phyloP scores from a whole-genome alignment of 2,113 vertebrate genomes.

The Chaetodon trifascialis region DNA sequence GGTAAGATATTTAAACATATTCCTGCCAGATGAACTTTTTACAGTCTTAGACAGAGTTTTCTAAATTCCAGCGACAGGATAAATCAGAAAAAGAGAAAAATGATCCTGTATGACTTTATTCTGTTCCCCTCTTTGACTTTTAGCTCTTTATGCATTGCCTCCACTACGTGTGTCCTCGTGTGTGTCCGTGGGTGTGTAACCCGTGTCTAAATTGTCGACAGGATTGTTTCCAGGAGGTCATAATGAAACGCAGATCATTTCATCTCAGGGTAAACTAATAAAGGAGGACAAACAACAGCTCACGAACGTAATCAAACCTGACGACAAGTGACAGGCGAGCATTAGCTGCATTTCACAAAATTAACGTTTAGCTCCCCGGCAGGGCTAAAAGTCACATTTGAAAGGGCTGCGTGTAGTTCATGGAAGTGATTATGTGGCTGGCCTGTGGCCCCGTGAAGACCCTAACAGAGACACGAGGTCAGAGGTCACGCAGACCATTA shows the following conservation, averaged over 20 bases:
- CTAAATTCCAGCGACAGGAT: not conserved
- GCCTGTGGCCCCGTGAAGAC: conserved; percentile 68
- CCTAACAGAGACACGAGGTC: conserved; percentile 71
- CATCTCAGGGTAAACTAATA: conserved; percentile 77
- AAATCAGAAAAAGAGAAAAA: not conserved
- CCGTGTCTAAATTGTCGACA: conserved; percentile 48
- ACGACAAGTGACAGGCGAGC: conserved; percentile 83
- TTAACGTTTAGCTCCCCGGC: conserved; percentile 82
- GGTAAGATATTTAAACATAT: conserved; percentile 27
- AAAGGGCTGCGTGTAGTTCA: conserved; percentile 79
- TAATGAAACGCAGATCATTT: conserved; percentile 80
- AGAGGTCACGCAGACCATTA: conserved; percentile 81
- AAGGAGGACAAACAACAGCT: conserved; percentile 80
- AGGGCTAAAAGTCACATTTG: conserved; percentile 79
- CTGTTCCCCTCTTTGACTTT: conserved; percentile 4
- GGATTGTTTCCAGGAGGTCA: conserved; percentile 75
- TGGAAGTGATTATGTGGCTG: conserved; percentile 82
- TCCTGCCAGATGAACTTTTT: conserved; percentile 41
- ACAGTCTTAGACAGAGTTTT: conserved; percentile 31
- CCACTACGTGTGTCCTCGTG: not conserved
- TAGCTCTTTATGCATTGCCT: conserved; percentile 10
- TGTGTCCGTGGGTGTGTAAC: conserved; percentile 12
- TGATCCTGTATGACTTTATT: not conserved
- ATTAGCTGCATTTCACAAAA: conserved; percentile 83
- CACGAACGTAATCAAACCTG: conserved; percentile 82